Evolutionary conservation across 2,113 vertebrate species (phyloP).

Genomic region (Vulpes ferrilata): DNA sequence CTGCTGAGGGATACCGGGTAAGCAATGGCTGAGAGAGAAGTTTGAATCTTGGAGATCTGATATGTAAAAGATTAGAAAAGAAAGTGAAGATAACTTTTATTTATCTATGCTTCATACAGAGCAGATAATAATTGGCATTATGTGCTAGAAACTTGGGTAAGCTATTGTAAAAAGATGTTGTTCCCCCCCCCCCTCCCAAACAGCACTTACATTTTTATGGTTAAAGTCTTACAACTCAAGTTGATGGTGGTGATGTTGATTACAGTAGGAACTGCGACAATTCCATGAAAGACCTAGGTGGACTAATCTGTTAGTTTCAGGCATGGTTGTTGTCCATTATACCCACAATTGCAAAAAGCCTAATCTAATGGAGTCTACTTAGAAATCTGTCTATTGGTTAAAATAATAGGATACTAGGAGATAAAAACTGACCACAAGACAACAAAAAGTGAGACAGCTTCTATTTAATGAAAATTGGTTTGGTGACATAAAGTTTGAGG

Average conservation of each 20-base stretch:
- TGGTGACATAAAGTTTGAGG: not conserved
- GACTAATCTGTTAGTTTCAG: not conserved
- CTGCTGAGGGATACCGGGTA: not conserved
- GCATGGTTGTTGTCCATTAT: not conserved
- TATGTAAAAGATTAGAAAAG: not conserved
- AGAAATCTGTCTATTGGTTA: not conserved
- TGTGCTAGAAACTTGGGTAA: not conserved
- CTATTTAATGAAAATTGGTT: not conserved
- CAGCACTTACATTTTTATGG: not conserved
- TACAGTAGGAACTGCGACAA: not conserved
- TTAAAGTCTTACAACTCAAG: not conserved
- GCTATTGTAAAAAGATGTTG: not conserved
- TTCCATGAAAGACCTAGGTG: not conserved
- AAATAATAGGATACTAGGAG: not conserved
- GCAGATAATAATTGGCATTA: not conserved
- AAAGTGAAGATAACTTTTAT: not conserved
- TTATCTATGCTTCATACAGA: not conserved
- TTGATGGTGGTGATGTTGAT: not conserved
- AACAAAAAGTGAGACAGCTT: not conserved
- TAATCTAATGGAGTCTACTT: not conserved
- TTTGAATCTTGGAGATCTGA: not conserved
- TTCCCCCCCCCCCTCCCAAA: not conserved
- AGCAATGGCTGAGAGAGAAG: not conserved
- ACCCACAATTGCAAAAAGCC: no score
- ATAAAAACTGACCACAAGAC: not conserved